Evolutionary conservation across 1,140 invertebrate genomes (phyloP).

Genomic region (Drosophila virilis): DNA sequence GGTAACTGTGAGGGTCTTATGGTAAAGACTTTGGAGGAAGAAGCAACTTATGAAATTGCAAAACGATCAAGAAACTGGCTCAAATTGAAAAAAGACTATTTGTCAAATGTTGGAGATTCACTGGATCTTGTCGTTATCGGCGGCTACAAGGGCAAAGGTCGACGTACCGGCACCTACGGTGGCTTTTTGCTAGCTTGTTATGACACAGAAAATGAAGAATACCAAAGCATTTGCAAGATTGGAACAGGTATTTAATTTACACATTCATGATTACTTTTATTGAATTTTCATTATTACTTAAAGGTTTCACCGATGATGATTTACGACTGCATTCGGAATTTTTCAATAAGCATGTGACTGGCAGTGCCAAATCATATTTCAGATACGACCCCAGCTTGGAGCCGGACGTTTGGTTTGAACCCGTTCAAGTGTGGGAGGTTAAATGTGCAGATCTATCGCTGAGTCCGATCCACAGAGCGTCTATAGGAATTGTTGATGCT

Average conservation of each 20-base stretch:
- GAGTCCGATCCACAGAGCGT: constrained; percentile 97
- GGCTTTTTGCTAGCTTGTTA: constrained; percentile 99
- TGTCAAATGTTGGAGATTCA: constrained; percentile 97
- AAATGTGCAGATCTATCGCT: constrained; percentile 99
- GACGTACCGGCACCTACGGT: constrained; percentile 96
- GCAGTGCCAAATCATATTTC: constrained; percentile 93
- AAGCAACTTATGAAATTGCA: constrained; percentile 99
- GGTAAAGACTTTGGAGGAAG: constrained; percentile 97
- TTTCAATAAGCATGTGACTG: constrained; percentile 91
- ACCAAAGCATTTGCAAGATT: constrained; percentile 93
- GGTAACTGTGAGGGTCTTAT: constrained; percentile 99
- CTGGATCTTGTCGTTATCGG: constrained; percentile 98
- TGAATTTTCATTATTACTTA: background rate
- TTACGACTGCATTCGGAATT: constrained; percentile 91
- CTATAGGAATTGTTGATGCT: constrained; percentile 94
- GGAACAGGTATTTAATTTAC: constrained; percentile 90
- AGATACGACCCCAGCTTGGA: constrained; percentile 90
- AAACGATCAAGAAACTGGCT: constrained; percentile 98
- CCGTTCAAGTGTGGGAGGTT: constrained; percentile 98
- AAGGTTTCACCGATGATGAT: constrained; percentile 94
- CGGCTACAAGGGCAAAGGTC: constrained; percentile 97
- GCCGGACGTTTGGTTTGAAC: constrained; percentile 98
- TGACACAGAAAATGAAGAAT: constrained; percentile 96
- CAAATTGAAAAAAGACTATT: constrained; percentile 99
- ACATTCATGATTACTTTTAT: background rate